Evolutionary conservation across 1,140 invertebrate genomes (phyloP).

Genomic region (Aphaenogaster floridana): DNA sequence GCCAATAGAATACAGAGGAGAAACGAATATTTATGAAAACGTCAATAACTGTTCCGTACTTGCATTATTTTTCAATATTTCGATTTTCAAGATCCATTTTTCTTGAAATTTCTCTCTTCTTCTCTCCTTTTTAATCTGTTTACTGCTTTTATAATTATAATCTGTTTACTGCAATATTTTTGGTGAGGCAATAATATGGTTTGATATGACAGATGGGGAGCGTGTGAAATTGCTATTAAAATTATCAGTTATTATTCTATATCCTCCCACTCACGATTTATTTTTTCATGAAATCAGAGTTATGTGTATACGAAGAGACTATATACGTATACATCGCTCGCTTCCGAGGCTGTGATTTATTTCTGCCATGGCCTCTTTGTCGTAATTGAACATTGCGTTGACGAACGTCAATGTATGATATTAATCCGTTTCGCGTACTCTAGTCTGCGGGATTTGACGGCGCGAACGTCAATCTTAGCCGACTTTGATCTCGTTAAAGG

Average conservation of each 20-base stretch:
- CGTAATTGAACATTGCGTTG: background rate
- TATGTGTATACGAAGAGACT: background rate
- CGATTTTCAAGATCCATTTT: background rate
- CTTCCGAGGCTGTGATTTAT: background rate
- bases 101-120: background rate
- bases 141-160: background rate
- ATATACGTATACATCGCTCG: background rate
- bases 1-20: background rate
- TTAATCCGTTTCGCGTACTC: conserved; percentile 27
- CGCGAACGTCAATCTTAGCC: conserved; percentile 28
- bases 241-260: background rate
- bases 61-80: conserved; percentile 8
- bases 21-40: conserved; percentile 25
- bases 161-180: conserved; percentile 10
- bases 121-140: background rate
- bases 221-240: background rate
- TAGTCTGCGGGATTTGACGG: background rate
- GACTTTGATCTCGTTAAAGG: conserved; percentile 47
- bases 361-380: background rate
- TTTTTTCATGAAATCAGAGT: background rate
- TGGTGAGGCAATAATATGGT: background rate
- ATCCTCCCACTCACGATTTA: background rate
- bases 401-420: background rate
- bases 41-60: background rate
- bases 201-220: background rate